Conservation (phyloP, 1,140 invertebrate genomes). For the Dendrolimus kikuchii region DNA sequence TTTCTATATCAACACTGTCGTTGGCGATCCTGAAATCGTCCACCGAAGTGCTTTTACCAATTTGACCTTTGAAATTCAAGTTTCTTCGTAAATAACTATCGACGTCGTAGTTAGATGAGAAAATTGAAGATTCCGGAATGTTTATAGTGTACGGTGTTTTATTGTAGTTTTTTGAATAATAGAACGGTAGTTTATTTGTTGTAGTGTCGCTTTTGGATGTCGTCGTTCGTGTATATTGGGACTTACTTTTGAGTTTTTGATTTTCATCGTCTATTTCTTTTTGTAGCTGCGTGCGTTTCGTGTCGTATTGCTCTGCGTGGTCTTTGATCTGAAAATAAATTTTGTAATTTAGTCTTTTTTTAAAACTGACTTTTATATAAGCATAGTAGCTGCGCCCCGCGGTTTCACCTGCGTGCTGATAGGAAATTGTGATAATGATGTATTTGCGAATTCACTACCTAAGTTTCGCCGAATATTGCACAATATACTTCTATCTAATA, state of each 20-base stretch:
- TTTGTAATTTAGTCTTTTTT: neutral
- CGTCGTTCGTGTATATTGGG: constrained; percentile 22
- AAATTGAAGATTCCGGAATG: constrained; percentile 49
- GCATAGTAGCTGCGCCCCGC: no score
- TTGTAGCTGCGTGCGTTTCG: constrained; percentile 60
- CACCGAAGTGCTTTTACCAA: no score
- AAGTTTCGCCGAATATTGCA: no score
- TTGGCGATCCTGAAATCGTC: no score
- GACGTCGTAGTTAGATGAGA: constrained; percentile 53
- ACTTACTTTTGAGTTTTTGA: constrained; percentile 33
- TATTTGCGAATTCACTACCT: no score
- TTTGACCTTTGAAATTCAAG: constrained; percentile 28
- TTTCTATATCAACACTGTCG: no score
- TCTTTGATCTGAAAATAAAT: constrained; percentile 62
- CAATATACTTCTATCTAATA: no score
- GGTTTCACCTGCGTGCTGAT: no score
- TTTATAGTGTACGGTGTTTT: constrained; percentile 48
- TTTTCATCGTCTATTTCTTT: constrained; percentile 62
- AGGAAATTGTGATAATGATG: no score
- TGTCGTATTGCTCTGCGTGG: constrained; percentile 63
- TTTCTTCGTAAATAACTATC: constrained; percentile 54
- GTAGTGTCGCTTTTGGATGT: constrained; percentile 14
- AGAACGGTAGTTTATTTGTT: constrained; percentile 28
- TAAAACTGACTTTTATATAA: no score
- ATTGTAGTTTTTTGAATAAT: constrained; percentile 11